Evolutionary conservation across 2,113 vertebrate species (phyloP), one percentile per base, ranked within the genome.

Genomic region (Oplegnathus fasciatus): DNA sequence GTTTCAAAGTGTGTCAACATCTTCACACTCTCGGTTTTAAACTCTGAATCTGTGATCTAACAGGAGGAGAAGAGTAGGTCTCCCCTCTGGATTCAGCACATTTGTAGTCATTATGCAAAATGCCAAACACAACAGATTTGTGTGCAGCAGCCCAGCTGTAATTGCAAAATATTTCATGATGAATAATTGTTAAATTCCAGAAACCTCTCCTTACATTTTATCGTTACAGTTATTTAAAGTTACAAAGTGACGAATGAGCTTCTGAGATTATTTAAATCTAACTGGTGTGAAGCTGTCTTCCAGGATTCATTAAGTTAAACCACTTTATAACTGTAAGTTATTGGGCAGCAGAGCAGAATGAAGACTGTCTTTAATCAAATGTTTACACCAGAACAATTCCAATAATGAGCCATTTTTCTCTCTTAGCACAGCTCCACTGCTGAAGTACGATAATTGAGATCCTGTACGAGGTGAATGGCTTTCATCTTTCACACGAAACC

Each of bases 401-500:
- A 77, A 40, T 86, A 82, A 86, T 76, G 78, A 90, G 78, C 34
- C 70, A 57, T 86, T 82, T 77, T 69, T 82, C 78, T 89, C 65
- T 76, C n/a, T 57, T 42, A 57, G 75, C 67, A 40, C 57, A 74
- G 67, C 79, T 76, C 28, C 52, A 13, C 17, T 68, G 76, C 68
- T 78, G 74, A 70, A 68, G 65, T 54, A 72, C 78, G 80, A 77
- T 86, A 69, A 88, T 82, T 73, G 69, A 75, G 85, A 66, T 67
- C 37, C 70, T 76, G 52, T 60, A 28, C 7, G 68, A 79, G 48
- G 78, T 77, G 86, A 82, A n/a, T 2, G 3, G 77, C 80, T 91
- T 82, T 75, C 85, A 86, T 91, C 83, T 78, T n/a, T 82, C 67
- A 70, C 78, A 75, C 57, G 44, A 77, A 80, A 42, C 28, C 60